These are phyloP conservation scores for Procambarus clarkii DNA, from an alignment of 1,140 invertebrate genomes.

Conservation along the genomic window DNA sequence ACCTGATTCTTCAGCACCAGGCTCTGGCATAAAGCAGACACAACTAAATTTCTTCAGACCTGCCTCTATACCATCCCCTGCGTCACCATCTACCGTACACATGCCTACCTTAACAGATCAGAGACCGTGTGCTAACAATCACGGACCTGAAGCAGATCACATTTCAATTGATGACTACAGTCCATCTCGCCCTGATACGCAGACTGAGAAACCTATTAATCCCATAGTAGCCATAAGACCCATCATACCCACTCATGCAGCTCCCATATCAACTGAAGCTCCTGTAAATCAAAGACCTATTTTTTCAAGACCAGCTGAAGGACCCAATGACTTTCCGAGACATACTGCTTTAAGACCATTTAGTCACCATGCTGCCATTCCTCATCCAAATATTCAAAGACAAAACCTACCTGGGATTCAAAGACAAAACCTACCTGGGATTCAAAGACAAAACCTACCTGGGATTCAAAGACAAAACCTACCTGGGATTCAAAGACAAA, in stretches of 20 bases:
- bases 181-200: neutral
- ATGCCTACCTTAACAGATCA: neutral
- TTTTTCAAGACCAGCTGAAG: too few relatives aligned
- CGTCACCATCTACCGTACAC: neutral
- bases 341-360: neutral
- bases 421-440: neutral
- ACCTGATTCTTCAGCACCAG: neutral
- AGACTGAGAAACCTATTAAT: neutral
- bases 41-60: too few relatives aligned
- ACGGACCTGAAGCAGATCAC: neutral
- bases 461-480: neutral
- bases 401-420: neutral
- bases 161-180: too few relatives aligned
- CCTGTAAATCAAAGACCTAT: neutral
- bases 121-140: neutral
- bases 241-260: neutral
- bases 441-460: too few relatives aligned
- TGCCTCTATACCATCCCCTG: too few relatives aligned
- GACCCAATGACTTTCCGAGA: too few relatives aligned
- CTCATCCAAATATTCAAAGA: neutral
- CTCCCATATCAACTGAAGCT: too few relatives aligned
- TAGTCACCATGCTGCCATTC: neutral
- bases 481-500: neutral
- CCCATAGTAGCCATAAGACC: neutral
- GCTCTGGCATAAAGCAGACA: too few relatives aligned